Base-by-base conservation (phyloP, 2,797 vertebrate genomes). In the Syndactyla subalaris region DNA sequence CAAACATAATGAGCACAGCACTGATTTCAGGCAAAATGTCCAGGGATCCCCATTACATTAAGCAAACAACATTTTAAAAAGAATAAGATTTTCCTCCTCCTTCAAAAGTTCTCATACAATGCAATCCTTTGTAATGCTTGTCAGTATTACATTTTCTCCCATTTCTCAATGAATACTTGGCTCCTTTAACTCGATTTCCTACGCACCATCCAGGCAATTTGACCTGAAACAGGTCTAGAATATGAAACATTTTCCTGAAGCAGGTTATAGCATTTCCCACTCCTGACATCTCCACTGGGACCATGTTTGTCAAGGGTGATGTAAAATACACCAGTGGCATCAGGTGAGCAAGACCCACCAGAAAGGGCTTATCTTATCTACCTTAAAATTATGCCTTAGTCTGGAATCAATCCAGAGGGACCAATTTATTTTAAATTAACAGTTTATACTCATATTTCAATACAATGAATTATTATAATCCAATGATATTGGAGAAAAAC, bases 121-220 rank as follows among this genome's bases (percentile, higher is more conserved):
- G 85, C 51, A 80, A 95, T 74, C 78, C 89, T 93, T 84, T 94
- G 89, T 94, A 61, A 65, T 9, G 62, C 85, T 34, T 30, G 20
- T 21, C 51, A 43, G 49, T 23, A 17, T 30, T 59, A 26, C 11
- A n/a, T 71, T 92, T 88, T 76, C 89, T 88, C 89, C 39, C 10
- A 12, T 48, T 80, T 75, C 92, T 85, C 87, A 75, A 3, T 72
- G 72, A 91, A 91, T 68, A 72, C 57, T 74, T 90, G 92, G 68
- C 78, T 89, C 87, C 68, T 82, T 92, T 45, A 71, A 57, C 75
- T 59, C 3, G 14, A 76, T 63, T 86, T 84, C 92, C 88, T 70
- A 70, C 8, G n/a, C 48, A 54, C n/a, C 46, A 62, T 51, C 52
- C 26, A 80, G 54, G 65, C 49, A 91, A 65, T 65, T 21, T 72